Base-by-base conservation (phyloP, 1,140 invertebrate species). In the Papilio helenus region DNA sequence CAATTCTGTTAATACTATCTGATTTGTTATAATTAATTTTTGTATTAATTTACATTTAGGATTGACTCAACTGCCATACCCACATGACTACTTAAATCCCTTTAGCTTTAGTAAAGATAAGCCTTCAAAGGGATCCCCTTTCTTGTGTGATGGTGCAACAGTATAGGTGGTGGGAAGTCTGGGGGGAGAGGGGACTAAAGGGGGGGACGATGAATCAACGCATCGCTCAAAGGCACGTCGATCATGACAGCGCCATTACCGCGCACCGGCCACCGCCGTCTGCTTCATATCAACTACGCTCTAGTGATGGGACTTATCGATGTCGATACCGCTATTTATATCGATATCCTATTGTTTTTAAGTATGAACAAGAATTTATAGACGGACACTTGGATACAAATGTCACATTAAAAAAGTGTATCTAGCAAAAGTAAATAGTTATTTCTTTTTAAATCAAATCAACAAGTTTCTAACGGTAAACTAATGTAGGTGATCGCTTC, bases 161-260 rank as follows among this genome's bases (percentile, higher is more conserved):
- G 71, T 72, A 74, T 46, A 20, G 71, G n/a, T 9, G n/a, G n/a
- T 1, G n/a, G 18, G 51, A 5, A 18, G 51, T 55, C 18, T 9
- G 61, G 26, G 14, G 58, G 61, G 10, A 26, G 61, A 10, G 20
- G 55, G 34, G 44, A 14, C 44, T 3, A 39, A 39, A 8, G 34
- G 34, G 42, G 55, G 34, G 34, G 34, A 12, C 76, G 76, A 77
- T 77, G 76, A 77, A 77, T 77, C 76, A 77, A 77, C 76, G 58
- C 44, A 77, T 77, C 76, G 55, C 76, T 77, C 74, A 77, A 77
- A 77, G 76, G 76, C 58, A 77, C 76, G 76, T 77, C 76, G 51
- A 77, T 42, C 79, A 58, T 83, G 85, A 86, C 83, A 82, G 79
- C 42, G 76, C 81, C 83, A 84, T 86, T 84, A 84, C 81, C 55